phyloP scores from a whole-genome alignment of 2,113 vertebrate species.

The Paramisgurnus dabryanus region DNA sequence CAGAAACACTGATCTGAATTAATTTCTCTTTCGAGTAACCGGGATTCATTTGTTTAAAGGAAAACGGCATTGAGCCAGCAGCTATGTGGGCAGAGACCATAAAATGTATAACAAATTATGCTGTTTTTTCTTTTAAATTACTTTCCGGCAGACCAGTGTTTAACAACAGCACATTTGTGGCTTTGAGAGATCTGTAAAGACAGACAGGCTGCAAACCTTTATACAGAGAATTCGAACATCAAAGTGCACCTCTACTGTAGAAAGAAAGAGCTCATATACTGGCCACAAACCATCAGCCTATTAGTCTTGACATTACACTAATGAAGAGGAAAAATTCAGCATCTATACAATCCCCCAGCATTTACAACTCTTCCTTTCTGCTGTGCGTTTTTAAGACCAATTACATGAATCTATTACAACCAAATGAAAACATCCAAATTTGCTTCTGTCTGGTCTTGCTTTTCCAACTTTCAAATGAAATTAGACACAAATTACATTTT shows the following conservation, averaged over 20 bases:
- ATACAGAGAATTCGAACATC: constrained; percentile 25
- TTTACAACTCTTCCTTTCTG: not conserved
- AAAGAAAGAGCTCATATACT: constrained; percentile 35
- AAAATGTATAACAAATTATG: constrained; percentile 9
- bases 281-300: constrained; percentile 55
- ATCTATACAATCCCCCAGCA: constrained; percentile 62
- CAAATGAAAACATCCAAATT: constrained; percentile 39
- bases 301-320: constrained; percentile 70
- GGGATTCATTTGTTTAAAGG: constrained; percentile 7
- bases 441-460: constrained; percentile 41
- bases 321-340: constrained; percentile 70
- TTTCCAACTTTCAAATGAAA: constrained; percentile 42
- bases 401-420: constrained; percentile 32
- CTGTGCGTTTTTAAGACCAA: not conserved
- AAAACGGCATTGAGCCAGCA: not conserved
- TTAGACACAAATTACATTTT: constrained; percentile 37
- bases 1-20: constrained; percentile 1
- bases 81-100: constrained; percentile 9
- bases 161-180: not conserved
- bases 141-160: constrained; percentile 11
- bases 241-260: constrained; percentile 24
- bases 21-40: not conserved
- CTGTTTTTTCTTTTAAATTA: not conserved
- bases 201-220: constrained; percentile 1
- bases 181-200: constrained; percentile 10